These are phyloP conservation scores for Philhelius pedissequus DNA, from an alignment of 2,888 invertebrate genomes.

Conservation along the genomic window DNA sequence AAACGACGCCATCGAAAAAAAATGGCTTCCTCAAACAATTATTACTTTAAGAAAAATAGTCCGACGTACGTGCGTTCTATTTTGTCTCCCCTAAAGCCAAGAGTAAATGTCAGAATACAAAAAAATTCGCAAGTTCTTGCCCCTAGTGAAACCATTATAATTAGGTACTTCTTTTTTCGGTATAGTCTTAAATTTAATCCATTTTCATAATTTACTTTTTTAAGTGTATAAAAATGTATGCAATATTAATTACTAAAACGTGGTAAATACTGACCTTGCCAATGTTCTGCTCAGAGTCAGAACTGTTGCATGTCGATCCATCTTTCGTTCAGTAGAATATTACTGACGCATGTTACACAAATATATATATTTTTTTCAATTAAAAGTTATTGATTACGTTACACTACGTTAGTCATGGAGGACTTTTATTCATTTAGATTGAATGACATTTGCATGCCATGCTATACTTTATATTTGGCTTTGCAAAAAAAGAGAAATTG, in stretches of 20 bases:
- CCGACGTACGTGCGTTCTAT: no score
- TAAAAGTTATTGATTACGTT: constrained; percentile 11
- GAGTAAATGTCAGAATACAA: no score
- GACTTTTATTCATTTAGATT: neutral
- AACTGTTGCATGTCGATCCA: constrained; percentile 7
- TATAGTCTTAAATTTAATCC: neutral
- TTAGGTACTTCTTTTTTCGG: no score
- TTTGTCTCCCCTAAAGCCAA: no score
- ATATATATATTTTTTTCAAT: neutral
- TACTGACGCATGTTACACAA: neutral
- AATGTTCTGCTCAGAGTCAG: neutral
- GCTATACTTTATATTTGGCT: neutral
- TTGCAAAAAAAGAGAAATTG: neutral
- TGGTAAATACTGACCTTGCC: neutral
- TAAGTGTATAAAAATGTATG: neutral
- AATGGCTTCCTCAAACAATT: no score
- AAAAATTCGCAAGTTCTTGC: no score
- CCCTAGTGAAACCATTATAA: no score
- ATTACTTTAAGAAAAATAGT: no score
- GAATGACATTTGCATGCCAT: neutral
- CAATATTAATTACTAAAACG: neutral
- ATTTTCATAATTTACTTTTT: neutral
- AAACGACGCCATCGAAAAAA: no score
- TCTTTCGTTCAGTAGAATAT: neutral
- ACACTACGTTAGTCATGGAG: neutral